Base-by-base conservation (phyloP, 2,797 vertebrate genomes). In the Thunnus albacares region DNA sequence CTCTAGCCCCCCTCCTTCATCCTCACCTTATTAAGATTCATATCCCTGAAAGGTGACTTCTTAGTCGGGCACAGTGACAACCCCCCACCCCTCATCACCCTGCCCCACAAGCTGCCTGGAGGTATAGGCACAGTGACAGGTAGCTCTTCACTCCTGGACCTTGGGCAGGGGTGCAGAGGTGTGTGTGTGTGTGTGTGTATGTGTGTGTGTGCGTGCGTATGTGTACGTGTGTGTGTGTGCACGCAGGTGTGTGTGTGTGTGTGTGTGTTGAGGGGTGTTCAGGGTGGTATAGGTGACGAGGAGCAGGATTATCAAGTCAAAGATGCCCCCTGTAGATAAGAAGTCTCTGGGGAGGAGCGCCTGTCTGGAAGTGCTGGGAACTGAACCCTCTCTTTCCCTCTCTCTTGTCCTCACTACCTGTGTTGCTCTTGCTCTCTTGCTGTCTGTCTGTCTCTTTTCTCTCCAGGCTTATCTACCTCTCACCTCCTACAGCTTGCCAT, bases 31-130 rank as follows among this genome's bases (percentile, higher is more conserved):
- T 96, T 96, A 95, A 94, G 93, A 96, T 96, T 95, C 95, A 95
- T 94, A 95, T 94, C 93, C 94, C 89, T 73, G 84, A 95, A 95
- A 95, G 95, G 96, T 96, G 95, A 96, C 95, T 96, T 94, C 92
- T 95, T 93, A 93, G 93, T 93, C 79, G 89, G 93, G 94, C 92
- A 93, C 79, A 41, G 92, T 96, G 95, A 96, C 96, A 96, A 94
- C 89, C 85, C 52, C 56, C 71, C 79, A 59, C 76, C 81, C 84
- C 76, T 70, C 87, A 51, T 43, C 86, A 79, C 87, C 72, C 79
- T 88, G 83, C 87, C 84, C 88, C 90, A 91, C 91, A 92, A 90
- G 89, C 93, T 87, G 92, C 94, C 94, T 92, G 92, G 81, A 95
- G 93, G 92, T 94, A 93, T 78, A 95, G 83, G 89, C 89, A 81